Evolutionary conservation across 2,797 vertebrate genomes (phyloP), one percentile per base, ranked within the genome.

Genomic region (Pangasius macronema): DNA sequence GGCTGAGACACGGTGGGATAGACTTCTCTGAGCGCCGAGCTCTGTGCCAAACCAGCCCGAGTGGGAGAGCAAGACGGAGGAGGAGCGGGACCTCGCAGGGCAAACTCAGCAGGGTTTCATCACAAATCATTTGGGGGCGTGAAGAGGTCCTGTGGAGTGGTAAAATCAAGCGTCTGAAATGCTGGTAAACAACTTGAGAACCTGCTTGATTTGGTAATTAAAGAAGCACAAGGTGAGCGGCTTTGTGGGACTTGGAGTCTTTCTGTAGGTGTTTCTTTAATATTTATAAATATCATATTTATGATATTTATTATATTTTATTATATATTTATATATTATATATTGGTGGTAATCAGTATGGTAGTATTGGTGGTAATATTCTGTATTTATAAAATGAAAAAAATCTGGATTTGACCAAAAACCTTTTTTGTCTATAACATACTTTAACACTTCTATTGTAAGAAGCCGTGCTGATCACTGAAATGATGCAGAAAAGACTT

Each of bases 151-250:
- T 84, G 65, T 24, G 7, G 82, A 84, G 82, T 84, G 67, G 30
- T 57, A 72, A 84, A 72, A 84, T 55, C 82, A 84, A 70, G 82
- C 49, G 1, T 55, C 33, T 84, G 65, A 70, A 84, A 49, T 39
- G 82, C 63, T 84, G n/a, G 82, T 36, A 84, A 84, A 84, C 65
- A 84, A 70, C 49, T 55, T 27, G 30, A 14, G 24, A 70, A 72
- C 30, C 65, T 72, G 20, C 22, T 42, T 84, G 81, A 18, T 18
- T 70, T 72, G 51, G 18, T 55, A 39, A 83, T 83, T 83, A 70
- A 3, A 70, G 20, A 30, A 83, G 82, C 63, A 83, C 63, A 67
- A 67, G 27, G 59, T 82, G 57, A 61, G 57, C 0, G 2, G 55
- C 13, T 59, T 61, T 39, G 57, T 82, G 80, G 3, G 27, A 63